These are phyloP conservation scores for Trachelus troglodyta DNA, from an alignment of 2,888 invertebrate species.

Conservation along the genomic window DNA sequence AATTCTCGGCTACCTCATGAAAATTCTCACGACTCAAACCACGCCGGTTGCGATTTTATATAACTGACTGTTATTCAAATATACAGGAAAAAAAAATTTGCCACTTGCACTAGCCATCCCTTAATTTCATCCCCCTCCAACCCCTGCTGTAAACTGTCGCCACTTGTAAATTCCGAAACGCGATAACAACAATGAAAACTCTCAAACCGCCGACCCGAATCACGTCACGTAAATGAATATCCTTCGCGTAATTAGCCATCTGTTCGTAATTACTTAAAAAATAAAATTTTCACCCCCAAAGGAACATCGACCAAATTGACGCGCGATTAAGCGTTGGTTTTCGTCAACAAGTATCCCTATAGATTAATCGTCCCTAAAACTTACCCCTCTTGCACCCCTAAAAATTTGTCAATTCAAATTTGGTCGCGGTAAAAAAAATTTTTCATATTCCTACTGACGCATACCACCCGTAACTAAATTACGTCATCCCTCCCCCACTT, in stretches of 20 bases:
- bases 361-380: not conserved
- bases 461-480: too few species aligned
- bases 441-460: too few species aligned
- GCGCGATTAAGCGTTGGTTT: too few species aligned
- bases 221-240: too few species aligned
- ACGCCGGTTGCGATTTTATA: constrained; percentile 1
- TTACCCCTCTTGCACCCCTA: not conserved
- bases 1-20: constrained; percentile 13
- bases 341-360: not conserved
- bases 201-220: not conserved
- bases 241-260: too few species aligned
- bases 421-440: too few species aligned
- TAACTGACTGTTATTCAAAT: constrained; percentile 26
- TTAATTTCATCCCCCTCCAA: not conserved
- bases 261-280: too few species aligned
- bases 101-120: constrained; percentile 26
- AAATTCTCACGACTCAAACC: not conserved
- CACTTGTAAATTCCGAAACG: constrained; percentile 15
- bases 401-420: too few species aligned
- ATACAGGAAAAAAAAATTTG: constrained; percentile 19
- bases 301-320: too few species aligned
- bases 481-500: too few species aligned
- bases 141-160: too few species aligned
- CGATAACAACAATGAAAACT: not conserved
- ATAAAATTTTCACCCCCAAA: too few species aligned